phyloP scores from a whole-genome alignment of 2,797 vertebrate species.

The Manis crassicaudata region DNA sequence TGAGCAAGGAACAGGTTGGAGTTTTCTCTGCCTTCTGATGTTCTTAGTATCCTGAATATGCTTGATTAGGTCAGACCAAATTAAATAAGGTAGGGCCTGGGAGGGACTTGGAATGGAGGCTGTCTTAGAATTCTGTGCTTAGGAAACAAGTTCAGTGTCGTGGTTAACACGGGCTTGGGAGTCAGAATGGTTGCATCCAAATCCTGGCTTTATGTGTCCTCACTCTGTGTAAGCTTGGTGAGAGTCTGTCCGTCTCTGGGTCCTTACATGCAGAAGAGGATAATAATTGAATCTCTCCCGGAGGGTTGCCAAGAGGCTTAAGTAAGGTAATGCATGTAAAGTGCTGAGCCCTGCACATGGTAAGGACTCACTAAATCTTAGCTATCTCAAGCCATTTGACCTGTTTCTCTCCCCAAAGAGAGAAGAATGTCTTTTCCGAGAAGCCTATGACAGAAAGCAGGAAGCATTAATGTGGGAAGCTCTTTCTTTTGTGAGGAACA shows the following conservation, averaged over 20 bases:
- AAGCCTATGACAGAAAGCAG: slow-evolving; percentile 46
- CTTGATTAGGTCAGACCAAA: not conserved
- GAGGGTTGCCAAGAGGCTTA: not conserved
- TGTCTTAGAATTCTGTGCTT: not conserved
- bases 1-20: not conserved
- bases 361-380: slow-evolving; percentile 32
- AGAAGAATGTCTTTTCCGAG: slow-evolving; percentile 28
- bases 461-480: slow-evolving; percentile 55
- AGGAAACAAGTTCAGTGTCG: not conserved
- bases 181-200: not conserved
- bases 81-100: not conserved
- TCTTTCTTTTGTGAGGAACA: slow-evolving; percentile 54
- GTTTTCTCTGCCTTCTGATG: not conserved
- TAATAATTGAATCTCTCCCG: not conserved
- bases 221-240: not conserved
- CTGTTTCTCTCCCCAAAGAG: slow-evolving; percentile 46
- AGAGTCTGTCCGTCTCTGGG: not conserved
- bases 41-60: not conserved
- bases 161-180: not conserved
- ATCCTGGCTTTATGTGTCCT: not conserved
- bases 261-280: not conserved
- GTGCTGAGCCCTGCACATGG: slow-evolving; percentile 17
- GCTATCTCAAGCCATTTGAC: slow-evolving; percentile 30
- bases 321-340: slow-evolving; percentile 56
- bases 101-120: not conserved